These are phyloP conservation scores for Terrapene triunguis DNA, from an alignment of 2,113 vertebrate genomes.

Conservation along the genomic window DNA sequence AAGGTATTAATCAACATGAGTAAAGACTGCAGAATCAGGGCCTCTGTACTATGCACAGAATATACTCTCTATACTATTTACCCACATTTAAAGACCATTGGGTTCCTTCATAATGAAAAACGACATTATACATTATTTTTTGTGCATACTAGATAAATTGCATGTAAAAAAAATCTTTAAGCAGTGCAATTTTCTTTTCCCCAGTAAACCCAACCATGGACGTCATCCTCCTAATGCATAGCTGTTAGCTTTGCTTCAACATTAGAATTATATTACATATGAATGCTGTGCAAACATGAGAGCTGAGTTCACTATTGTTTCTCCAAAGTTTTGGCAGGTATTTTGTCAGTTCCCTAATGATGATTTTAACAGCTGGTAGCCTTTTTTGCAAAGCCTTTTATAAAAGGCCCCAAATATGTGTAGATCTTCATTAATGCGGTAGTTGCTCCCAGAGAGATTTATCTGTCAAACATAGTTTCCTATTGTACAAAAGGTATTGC, in stretches of 20 bases:
- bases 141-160: not conserved
- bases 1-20: not conserved
- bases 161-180: not conserved
- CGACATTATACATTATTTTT: not conserved
- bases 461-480: not conserved
- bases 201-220: not conserved
- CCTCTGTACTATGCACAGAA: not conserved
- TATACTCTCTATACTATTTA: not conserved
- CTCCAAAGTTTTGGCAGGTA: not conserved
- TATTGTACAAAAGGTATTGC: not conserved
- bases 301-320: not conserved
- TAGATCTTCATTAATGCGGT: not conserved
- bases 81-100: not conserved
- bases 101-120: not conserved
- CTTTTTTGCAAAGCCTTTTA: not conserved
- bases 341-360: not conserved
- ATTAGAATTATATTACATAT: accelerated
- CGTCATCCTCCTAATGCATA: not conserved
- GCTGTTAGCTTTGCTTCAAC: not conserved
- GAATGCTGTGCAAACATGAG: not conserved
- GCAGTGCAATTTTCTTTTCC: not conserved
- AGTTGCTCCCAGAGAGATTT: not conserved
- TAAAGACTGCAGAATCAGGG: not conserved
- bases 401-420: not conserved
- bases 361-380: not conserved